These are phyloP conservation scores for Metridium senile DNA, from an alignment of 92 coral and sea anemone species.

Conservation along the genomic window DNA sequence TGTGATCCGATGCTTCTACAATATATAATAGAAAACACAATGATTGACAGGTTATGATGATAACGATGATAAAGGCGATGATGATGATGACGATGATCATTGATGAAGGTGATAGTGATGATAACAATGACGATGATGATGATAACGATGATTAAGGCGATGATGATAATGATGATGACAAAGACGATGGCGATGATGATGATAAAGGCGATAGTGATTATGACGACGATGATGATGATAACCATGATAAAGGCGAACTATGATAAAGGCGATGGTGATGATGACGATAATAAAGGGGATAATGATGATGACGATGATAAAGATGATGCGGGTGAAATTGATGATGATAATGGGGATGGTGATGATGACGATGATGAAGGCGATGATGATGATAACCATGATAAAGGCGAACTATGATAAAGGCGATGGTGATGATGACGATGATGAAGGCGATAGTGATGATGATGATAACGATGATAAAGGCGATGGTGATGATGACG, in stretches of 20 bases:
- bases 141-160: not conserved
- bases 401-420: conserved; percentile 33
- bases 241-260: too few species aligned
- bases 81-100: conserved; percentile 7
- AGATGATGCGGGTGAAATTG: conserved; percentile 7
- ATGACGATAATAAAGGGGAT: too few species aligned
- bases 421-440: conserved; percentile 25
- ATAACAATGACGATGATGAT: too few species aligned
- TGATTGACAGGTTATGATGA: conserved; percentile 29
- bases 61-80: conserved; percentile 47
- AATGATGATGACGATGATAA: not conserved
- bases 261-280: too few species aligned
- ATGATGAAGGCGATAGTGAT: conserved; percentile 12
- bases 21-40: not conserved
- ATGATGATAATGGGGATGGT: not conserved
- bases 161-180: not conserved
- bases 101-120: conserved; percentile 12
- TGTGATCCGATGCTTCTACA: conserved; percentile 95
- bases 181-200: too few species aligned
- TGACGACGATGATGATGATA: too few species aligned
- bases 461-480: not conserved
- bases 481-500: not conserved
- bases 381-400: conserved; percentile 57
- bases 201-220: too few species aligned
- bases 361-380: not conserved